Percentiles rank a stretch among this genome's conserved stretches.
Evolutionary conservation across 64 coral and sea anemone genomes (phyloP).

Genomic region (Catalaphyllia jardinei): DNA sequence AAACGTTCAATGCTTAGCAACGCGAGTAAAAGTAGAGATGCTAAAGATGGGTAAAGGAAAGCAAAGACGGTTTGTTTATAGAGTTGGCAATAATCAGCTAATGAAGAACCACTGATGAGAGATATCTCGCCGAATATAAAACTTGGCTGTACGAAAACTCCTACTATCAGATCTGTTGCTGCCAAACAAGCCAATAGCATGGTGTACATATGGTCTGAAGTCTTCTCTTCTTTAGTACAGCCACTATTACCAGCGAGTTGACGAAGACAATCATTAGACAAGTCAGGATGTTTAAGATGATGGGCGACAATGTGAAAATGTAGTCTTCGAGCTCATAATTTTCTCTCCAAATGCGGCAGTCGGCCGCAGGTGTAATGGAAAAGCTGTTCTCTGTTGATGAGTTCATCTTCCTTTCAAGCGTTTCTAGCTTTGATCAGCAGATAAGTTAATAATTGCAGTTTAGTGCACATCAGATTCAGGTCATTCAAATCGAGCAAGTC

Average conservation of each 20-base stretch:
- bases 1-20: not conserved
- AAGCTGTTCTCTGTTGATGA: too few relatives aligned
- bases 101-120: not conserved
- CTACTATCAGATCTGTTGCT: not conserved
- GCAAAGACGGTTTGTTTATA: not conserved
- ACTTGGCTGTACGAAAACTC: not conserved
- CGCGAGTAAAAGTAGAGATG: not conserved
- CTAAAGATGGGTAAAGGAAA: not conserved
- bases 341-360: not conserved
- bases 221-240: not conserved
- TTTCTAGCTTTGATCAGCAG: too few relatives aligned
- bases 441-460: too few relatives aligned
- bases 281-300: not conserved
- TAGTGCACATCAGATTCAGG: too few relatives aligned
- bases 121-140: not conserved
- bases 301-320: not conserved
- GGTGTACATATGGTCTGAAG: slow-evolving; percentile 1
- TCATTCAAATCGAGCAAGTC: too few relatives aligned
- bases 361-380: too few relatives aligned
- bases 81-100: not conserved
- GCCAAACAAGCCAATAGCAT: not conserved
- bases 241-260: not conserved
- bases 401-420: too few relatives aligned
- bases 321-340: not conserved
- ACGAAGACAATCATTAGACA: not conserved